A percentile compares a stretch with the other conserved stretches of the same genome.
Conservation (phyloP, 2,797 vertebrate species). For the Dendrocincla tyrannina region DNA sequence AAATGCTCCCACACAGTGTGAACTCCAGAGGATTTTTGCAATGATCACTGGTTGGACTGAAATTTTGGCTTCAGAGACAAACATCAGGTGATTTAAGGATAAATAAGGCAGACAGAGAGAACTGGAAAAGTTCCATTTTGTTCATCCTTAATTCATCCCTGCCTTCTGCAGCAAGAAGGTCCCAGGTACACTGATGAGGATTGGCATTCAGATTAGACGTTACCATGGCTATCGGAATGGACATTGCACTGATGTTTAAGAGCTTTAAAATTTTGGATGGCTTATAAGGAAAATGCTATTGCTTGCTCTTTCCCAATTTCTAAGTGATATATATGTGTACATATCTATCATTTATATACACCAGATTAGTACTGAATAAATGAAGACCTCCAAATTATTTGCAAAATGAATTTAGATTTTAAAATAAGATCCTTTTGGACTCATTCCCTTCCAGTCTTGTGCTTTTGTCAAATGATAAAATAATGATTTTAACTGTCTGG, state of each 20-base stretch:
- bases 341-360: background rate
- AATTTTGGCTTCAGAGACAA: background rate
- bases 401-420: background rate
- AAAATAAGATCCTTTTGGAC: background rate
- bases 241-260: background rate
- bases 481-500: background rate
- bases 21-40: background rate
- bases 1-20: background rate
- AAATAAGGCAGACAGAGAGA: background rate
- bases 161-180: background rate
- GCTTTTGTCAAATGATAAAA: background rate
- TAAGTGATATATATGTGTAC: background rate
- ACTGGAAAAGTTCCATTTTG: background rate
- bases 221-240: background rate
- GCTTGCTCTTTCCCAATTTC: background rate
- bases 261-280: background rate
- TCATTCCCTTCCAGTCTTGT: background rate
- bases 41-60: background rate
- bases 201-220: background rate
- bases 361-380: background rate
- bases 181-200: background rate
- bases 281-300: background rate
- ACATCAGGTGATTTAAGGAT: background rate
- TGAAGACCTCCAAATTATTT: background rate
- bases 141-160: background rate